Conservation (phyloP, 2,113 vertebrate genomes). For the Dicentrarchus labrax region DNA sequence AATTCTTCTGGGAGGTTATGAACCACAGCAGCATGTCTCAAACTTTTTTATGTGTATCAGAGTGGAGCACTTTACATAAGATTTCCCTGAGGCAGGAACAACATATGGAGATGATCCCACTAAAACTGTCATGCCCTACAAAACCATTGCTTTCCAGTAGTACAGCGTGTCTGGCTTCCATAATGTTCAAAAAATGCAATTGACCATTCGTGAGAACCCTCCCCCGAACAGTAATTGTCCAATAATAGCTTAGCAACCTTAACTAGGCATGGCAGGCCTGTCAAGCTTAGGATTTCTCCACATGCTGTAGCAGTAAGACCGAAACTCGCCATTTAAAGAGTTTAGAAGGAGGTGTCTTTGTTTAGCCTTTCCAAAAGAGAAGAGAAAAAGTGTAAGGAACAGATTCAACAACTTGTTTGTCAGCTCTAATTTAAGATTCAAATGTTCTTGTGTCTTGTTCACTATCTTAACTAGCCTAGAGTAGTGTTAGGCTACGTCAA, state of each 20-base stretch:
- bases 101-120: constrained; percentile 3
- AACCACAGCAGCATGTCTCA: not conserved
- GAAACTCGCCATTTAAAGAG: not conserved
- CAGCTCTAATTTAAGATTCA: not conserved
- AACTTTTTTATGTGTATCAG: not conserved
- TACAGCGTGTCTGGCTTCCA: constrained; percentile 11
- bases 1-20: not conserved
- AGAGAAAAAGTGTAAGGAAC: too few species aligned
- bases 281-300: not conserved
- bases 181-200: constrained; percentile 5
- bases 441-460: not conserved
- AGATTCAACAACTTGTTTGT: not conserved
- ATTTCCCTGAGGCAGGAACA: not conserved
- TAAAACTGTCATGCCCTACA: not conserved
- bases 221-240: not conserved
- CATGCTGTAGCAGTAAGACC: not conserved
- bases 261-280: not conserved
- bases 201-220: not conserved
- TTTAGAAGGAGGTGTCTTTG: not conserved
- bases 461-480: not conserved
- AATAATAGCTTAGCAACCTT: not conserved
- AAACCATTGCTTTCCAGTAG: constrained; percentile 1
- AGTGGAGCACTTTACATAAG: not conserved
- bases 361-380: not conserved
- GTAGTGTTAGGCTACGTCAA: not conserved